phyloP scores from a whole-genome alignment of 2,888 invertebrate genomes.

The Encarsia formosa region DNA sequence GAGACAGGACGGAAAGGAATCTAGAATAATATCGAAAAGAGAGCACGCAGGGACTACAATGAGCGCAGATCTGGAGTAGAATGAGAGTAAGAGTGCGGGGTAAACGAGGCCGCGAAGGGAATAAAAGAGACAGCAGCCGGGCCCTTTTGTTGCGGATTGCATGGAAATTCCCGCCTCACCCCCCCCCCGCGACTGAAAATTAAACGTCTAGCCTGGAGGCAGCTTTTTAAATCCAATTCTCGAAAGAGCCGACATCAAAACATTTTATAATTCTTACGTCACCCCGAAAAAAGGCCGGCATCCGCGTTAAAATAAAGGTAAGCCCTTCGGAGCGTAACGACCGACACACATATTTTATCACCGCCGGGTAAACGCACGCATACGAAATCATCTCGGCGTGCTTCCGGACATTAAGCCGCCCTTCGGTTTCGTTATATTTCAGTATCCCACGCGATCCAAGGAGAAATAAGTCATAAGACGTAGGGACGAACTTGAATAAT shows the following conservation, averaged over 20 bases:
- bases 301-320: no score
- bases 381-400: not conserved
- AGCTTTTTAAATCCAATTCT: no score
- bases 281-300: no score
- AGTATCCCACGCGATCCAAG: constrained; percentile 8
- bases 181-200: no score
- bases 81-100: constrained; percentile 8
- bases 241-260: not conserved
- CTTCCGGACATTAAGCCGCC: not conserved
- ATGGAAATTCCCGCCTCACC: no score
- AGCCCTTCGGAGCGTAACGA: no score
- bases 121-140: not conserved
- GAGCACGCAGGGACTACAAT: not conserved
- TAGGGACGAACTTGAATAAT: constrained; percentile 20
- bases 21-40: not conserved
- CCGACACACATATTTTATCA: no score
- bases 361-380: no score
- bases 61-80: not conserved
- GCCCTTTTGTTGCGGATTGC: not conserved
- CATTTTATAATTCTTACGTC: no score
- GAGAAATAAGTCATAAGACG: constrained; percentile 19
- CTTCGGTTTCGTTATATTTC: constrained; percentile 13
- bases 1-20: constrained; percentile 14
- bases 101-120: constrained; percentile 16
- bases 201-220: not conserved